Conservation (phyloP, 1,140 invertebrate species). For the Drosophila arizonae region DNA sequence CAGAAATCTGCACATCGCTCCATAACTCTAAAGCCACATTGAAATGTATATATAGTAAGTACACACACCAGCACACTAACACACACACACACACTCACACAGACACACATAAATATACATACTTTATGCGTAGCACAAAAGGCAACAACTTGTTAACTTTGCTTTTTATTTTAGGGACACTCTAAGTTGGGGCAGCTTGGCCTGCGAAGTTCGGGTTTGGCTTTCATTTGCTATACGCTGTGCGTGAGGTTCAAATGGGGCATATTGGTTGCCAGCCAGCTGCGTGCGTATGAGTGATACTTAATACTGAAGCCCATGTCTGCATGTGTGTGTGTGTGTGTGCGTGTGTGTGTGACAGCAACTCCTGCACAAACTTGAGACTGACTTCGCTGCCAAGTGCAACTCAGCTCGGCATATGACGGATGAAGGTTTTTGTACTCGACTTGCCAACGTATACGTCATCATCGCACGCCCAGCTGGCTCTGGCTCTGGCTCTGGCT, state of each 20-base stretch:
- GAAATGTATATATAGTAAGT: conserved; percentile 35
- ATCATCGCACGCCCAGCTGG: too few relatives aligned
- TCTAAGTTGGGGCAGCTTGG: conserved; percentile 9
- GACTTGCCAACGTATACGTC: too few relatives aligned
- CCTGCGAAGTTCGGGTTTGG: conserved; percentile 23
- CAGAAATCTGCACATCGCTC: conserved; percentile 37
- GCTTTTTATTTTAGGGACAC: conserved; percentile 67
- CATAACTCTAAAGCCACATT: conserved; percentile 44
- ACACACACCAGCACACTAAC: neutral
- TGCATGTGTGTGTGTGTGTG: too few relatives aligned
- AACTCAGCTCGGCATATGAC: too few relatives aligned
- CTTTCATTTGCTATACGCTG: conserved; percentile 24
- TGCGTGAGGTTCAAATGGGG: neutral
- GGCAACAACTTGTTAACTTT: conserved; percentile 74
- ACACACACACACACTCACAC: neutral
- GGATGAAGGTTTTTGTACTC: too few relatives aligned
- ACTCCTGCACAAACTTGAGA: too few relatives aligned
- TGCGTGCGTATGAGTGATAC: too few relatives aligned
- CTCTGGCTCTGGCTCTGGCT: too few relatives aligned
- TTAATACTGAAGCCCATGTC: too few relatives aligned
- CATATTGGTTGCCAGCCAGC: neutral
- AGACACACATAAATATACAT: conserved; percentile 14
- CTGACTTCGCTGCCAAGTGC: too few relatives aligned
- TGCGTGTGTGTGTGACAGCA: too few relatives aligned
- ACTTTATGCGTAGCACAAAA: conserved; percentile 39